Conservation (phyloP, 2,888 invertebrate genomes). For the Craniophora ligustri region DNA sequence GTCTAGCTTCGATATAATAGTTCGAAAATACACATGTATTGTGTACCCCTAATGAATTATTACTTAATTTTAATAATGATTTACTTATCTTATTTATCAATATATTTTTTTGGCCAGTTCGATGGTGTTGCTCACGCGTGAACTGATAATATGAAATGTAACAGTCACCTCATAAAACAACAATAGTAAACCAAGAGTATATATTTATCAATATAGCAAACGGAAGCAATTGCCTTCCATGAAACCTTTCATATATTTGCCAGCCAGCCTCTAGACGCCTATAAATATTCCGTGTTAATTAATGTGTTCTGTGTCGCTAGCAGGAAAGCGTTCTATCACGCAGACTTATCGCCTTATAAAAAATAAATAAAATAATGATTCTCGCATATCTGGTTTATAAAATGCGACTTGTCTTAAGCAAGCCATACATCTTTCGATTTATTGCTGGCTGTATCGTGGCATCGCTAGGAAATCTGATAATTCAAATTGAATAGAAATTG, state of each 20-base stretch:
- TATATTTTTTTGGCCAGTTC: no score
- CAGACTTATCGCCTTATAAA: conserved; percentile 53
- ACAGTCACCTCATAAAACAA: conserved; percentile 1
- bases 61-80: no score
- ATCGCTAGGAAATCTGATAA: conserved; percentile 37
- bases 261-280: conserved; percentile 25
- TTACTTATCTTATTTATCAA: no score
- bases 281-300: conserved; percentile 54
- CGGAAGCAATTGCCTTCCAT: conserved; percentile 35
- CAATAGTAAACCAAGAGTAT: not conserved
- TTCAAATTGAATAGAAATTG: conserved; percentile 42
- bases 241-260: conserved; percentile 31
- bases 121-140: no score
- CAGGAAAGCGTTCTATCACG: conserved; percentile 57
- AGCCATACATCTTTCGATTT: conserved; percentile 39
- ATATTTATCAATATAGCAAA: conserved; percentile 8
- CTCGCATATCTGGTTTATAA: conserved; percentile 58
- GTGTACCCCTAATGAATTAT: no score
- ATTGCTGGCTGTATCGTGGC: conserved; percentile 28
- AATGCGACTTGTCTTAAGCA: conserved; percentile 51
- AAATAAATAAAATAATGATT: conserved; percentile 56
- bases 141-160: not conserved
- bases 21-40: no score
- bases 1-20: no score
- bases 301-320: conserved; percentile 49